Base-by-base conservation (phyloP, 2,113 vertebrate species). In the Ctenodactylus gundi region DNA sequence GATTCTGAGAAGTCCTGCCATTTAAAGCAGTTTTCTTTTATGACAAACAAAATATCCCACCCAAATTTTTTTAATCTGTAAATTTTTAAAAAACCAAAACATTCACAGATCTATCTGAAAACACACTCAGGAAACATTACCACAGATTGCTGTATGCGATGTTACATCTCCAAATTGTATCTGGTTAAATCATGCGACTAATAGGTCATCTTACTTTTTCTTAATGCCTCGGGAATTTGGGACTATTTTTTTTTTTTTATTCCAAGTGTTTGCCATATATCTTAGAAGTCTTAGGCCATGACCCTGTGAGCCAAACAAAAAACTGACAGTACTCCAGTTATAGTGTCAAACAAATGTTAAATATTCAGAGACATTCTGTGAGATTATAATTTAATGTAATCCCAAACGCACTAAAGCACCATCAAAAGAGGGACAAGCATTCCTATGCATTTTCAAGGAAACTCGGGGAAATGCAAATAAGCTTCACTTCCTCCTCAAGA, bases 401-500 rank as follows among this genome's bases (percentile, higher is more conserved):
- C 58, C 94, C 97, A 97, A 96, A 96, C 88, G 95, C 91, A 94
- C 53, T 93, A 97, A 97, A 98, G 97, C 88, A 96, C 92, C 83
- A 97, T 97, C 88, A 94, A 97, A 97, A 92, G 95, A 96, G 97
- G 78, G 93, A 87, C 76, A 93, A 97, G 94, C 95, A 98, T 98
- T 98, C 97, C 94, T 97, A 70, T 7, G 96, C 93, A 97, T 95
- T 97, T 95, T 93, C 96, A 95, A 95, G 96, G 97, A 97, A 98
- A 96, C 97, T 95, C 94, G 97, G 90, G 97, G 90, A 98, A 97
- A 97, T 95, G 96, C 97, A 98, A 97, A 97, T 97, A 67, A 97
- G 96, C 75, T 97, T 97, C 97, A 98, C 97, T 98, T 98, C 97
- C 98, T 98, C 91, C 94, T 97, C 97, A 95, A 97, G 97, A 97